Base-by-base conservation (phyloP, 2,113 vertebrate genomes). In the Eulemur macaco region DNA sequence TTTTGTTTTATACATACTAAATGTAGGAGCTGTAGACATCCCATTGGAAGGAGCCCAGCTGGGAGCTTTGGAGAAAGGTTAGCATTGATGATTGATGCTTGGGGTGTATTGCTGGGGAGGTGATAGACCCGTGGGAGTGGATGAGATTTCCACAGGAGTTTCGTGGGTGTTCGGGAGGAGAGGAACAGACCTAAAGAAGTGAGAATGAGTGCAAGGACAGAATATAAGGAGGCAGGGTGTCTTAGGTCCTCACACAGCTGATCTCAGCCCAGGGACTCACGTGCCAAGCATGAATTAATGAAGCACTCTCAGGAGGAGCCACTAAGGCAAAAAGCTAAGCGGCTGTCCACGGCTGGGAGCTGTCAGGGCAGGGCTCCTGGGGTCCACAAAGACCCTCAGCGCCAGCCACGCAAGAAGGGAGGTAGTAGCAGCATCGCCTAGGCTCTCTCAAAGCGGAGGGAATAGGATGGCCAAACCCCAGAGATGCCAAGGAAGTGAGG, bases 221-320 rank as follows among this genome's bases (percentile, higher is more conserved):
- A 42, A 8, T 45, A 14, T 0, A 39, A 52, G 63, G 7, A 69
- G 20, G 0, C 1, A 3, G 4, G 17, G 34, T 12, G 1, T 29
- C 5, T 27, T 14, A 1, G 6, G 21, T 66, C 18, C 37, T 66
- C 7, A 34, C 20, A 63, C 15, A 39, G 3, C 6, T 31, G 12
- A n/a, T 18, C n/a, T 14, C 10, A 42, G 10, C n/a, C 29, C 27
- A 58, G n/a, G 11, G 21, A 9, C 3, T 14, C 34, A 60, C 1
- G 1, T 6, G 8, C 50, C 18, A 39, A 11, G 21, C 6, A 47
- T 14, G 10, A 8, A 7, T 37, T n/a, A 13, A 45, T 39, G 45
- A 63, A 52, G 52, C 3, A 25, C 58, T 68, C 18, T 42, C 5
- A 4, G 9, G 60, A 63, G 27, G 27, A 27, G 20, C 60, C 60